Percentiles rank a stretch among this genome's conserved stretches.
Evolutionary conservation across 2,113 vertebrate species (phyloP).

Genomic region (Brachyistius frenatus): DNA sequence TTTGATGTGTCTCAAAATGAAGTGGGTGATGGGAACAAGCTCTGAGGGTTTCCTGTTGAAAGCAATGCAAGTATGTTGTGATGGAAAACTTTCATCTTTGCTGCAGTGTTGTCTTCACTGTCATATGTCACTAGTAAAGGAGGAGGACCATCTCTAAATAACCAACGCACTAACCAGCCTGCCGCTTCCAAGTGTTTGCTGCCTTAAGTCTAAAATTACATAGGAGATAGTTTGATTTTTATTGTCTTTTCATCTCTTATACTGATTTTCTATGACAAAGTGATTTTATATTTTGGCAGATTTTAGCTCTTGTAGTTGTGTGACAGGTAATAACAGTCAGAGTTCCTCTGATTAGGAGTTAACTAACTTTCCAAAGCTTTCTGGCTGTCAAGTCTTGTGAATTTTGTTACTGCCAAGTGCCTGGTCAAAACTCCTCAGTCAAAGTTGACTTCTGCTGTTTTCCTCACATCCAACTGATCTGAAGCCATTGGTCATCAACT

Average conservation of each 20-base stretch:
- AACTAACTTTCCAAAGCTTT: conserved; percentile 38
- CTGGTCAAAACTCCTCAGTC: conserved; percentile 60
- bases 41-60: conserved; percentile 33
- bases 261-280: not conserved
- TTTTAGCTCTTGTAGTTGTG: not conserved
- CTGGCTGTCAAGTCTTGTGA: conserved; percentile 37
- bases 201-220: conserved; percentile 11
- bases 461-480: conserved; percentile 20
- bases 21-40: conserved; percentile 29
- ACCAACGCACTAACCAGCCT: conserved; percentile 17
- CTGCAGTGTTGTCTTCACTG: conserved; percentile 4
- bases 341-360: not conserved
- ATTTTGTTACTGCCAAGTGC: conserved; percentile 73
- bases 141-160: not conserved
- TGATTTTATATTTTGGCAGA: not conserved
- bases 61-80: conserved; percentile 28
- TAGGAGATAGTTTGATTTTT: not conserved
- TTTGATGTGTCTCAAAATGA: conserved; percentile 15
- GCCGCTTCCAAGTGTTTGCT: conserved; percentile 22
- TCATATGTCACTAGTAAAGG: not conserved
- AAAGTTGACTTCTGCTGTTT: conserved; percentile 15
- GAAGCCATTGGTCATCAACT: conserved; percentile 38
- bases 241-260: not conserved
- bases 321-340: not conserved
- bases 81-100: conserved; percentile 12